phyloP scores from a whole-genome alignment of 2,797 vertebrate species.

The Kryptolebias ocellatus region DNA sequence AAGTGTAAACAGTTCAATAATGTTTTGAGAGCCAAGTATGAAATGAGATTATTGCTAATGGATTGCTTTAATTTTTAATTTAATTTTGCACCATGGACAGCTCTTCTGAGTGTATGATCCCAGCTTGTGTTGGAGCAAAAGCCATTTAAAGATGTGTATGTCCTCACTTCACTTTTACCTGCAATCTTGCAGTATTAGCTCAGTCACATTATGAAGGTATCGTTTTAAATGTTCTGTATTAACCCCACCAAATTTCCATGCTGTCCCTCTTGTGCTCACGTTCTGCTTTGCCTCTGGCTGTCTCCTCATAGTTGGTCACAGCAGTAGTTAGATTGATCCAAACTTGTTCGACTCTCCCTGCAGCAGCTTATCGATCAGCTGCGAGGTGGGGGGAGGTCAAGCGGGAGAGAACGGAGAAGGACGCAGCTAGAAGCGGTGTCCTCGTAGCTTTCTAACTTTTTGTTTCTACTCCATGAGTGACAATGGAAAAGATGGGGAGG shows the following conservation, averaged over 20 bases:
- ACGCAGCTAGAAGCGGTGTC: constrained; percentile 28
- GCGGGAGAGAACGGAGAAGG: constrained; percentile 9
- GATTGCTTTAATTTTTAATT: constrained; percentile 2
- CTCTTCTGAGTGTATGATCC: not conserved
- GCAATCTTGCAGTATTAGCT: not conserved
- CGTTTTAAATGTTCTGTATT: constrained; percentile 20
- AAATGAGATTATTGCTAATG: not conserved
- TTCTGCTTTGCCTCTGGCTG: constrained; percentile 16
- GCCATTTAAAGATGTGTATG: constrained; percentile 6
- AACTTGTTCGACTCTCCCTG: constrained; percentile 48
- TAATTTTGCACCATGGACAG: constrained; percentile 40
- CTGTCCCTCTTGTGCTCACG: not conserved
- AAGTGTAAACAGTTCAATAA: constrained; percentile 9
- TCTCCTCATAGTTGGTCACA: constrained; percentile 38
- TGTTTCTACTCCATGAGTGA: constrained; percentile 19
- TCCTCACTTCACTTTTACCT: not conserved
- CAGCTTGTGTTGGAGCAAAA: constrained; percentile 18
- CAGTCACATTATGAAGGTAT: constrained; percentile 3
- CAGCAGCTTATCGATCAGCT: constrained; percentile 56
- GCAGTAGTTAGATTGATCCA: constrained; percentile 63
- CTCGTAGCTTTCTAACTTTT: constrained; percentile 14
- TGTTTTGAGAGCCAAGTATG: not conserved
- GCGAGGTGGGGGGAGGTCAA: constrained; percentile 8
- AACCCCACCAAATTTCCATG: not conserved
- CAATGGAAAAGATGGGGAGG: constrained; percentile 33